Conservation (phyloP, 2,888 invertebrate species). For the Diaperis boleti region DNA sequence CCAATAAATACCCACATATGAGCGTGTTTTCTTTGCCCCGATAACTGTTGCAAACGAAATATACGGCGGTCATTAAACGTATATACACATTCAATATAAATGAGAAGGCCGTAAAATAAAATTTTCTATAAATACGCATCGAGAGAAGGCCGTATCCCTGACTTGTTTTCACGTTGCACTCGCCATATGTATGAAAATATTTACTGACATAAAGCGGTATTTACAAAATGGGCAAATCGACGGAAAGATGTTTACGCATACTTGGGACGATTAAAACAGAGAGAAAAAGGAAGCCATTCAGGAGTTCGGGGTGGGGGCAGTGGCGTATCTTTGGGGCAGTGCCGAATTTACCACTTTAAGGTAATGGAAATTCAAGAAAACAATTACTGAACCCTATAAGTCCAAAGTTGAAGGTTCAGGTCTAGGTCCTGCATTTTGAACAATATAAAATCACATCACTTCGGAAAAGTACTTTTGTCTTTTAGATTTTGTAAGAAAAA, state of each 20-base stretch:
- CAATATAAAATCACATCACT: too few relatives aligned
- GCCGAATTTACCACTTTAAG: too few relatives aligned
- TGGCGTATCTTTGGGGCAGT: too few relatives aligned
- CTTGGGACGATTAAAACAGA: constrained; percentile 24
- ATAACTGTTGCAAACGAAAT: constrained; percentile 34
- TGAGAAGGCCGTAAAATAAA: constrained; percentile 43
- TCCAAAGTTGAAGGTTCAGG: too few relatives aligned
- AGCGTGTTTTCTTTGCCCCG: constrained; percentile 36
- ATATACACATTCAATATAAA: constrained; percentile 40
- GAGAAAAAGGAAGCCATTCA: constrained; percentile 28
- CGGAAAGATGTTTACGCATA: constrained; percentile 33
- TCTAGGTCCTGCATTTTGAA: too few relatives aligned
- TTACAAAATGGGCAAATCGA: constrained; percentile 42
- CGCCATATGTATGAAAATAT: constrained; percentile 37
- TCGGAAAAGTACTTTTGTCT: too few relatives aligned
- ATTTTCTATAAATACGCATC: constrained; percentile 45
- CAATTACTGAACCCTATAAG: too few relatives aligned
- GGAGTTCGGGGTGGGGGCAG: too few relatives aligned
- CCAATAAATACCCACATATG: constrained; percentile 40
- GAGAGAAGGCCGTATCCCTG: constrained; percentile 43
- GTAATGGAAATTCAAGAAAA: too few relatives aligned
- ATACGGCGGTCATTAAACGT: constrained; percentile 43
- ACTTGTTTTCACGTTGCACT: constrained; percentile 42
- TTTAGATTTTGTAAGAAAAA: too few relatives aligned
- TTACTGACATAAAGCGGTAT: constrained; percentile 40